Evolutionary conservation across 2,888 invertebrate genomes (phyloP).

Genomic region (Archips crataeganus): DNA sequence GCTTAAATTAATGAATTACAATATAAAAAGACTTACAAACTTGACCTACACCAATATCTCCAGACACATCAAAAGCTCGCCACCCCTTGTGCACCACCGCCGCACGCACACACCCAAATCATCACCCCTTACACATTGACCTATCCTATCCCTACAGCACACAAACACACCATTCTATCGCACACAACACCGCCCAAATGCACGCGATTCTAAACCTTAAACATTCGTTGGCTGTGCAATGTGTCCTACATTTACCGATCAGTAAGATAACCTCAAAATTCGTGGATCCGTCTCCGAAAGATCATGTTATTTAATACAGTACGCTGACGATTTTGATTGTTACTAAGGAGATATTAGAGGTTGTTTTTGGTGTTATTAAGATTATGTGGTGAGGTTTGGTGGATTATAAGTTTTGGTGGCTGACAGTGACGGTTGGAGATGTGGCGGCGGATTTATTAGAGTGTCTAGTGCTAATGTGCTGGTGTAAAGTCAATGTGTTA

Average conservation of each 20-base stretch:
- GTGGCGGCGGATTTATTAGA: slow-evolving; percentile 45
- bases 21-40: neutral
- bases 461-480: slow-evolving; percentile 22
- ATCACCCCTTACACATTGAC: slow-evolving; percentile 55
- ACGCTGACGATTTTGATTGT: slow-evolving; percentile 50
- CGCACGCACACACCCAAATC: slow-evolving; percentile 61
- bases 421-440: slow-evolving; percentile 42
- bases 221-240: slow-evolving; percentile 61
- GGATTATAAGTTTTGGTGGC: slow-evolving; percentile 14
- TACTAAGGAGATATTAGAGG: slow-evolving; percentile 40
- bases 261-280: slow-evolving; percentile 81
- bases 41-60: slow-evolving; percentile 45
- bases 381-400: neutral
- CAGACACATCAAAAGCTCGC: slow-evolving; percentile 50
- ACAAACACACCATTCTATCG: slow-evolving; percentile 55
- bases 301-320: slow-evolving; percentile 56
- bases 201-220: slow-evolving; percentile 71
- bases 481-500: slow-evolving; percentile 22
- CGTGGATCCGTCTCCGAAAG: slow-evolving; percentile 63
- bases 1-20: too few relatives aligned
- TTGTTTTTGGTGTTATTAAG: slow-evolving; percentile 42
- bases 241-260: slow-evolving; percentile 79
- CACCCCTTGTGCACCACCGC: slow-evolving; percentile 51
- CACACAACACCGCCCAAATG: slow-evolving; percentile 60
- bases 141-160: slow-evolving; percentile 49